Percentiles rank a stretch among this genome's conserved stretches.
phyloP scores from a whole-genome alignment of 2,797 vertebrate species.

The Lutra lutra region DNA sequence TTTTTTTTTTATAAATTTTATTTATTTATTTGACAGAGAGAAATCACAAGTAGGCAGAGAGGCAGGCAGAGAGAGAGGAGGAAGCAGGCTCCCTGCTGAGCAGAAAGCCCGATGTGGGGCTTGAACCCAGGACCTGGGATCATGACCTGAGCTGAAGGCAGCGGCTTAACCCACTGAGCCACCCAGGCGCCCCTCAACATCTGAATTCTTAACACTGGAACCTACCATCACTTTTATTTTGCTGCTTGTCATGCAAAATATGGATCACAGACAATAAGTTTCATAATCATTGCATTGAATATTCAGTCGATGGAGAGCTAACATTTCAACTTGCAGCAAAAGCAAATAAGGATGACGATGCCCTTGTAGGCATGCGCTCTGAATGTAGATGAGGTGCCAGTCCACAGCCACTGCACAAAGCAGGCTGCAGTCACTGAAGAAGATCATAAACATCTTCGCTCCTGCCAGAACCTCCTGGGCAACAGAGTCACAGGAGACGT shows the following conservation, averaged over 20 bases:
- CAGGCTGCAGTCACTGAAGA: constrained; percentile 51
- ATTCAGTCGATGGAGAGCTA: not conserved
- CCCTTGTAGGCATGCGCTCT: not conserved
- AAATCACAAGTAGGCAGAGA: no score
- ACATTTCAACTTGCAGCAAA: constrained; percentile 22
- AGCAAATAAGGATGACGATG: not conserved
- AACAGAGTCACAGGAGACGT: constrained; percentile 57
- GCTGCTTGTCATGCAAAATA: constrained; percentile 26
- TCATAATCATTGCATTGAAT: not conserved
- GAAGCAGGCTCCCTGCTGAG: no score
- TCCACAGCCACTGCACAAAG: not conserved
- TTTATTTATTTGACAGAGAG: no score
- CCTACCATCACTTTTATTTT: not conserved
- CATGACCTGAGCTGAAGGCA: no score
- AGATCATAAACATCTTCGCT: constrained; percentile 66
- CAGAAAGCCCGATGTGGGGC: no score
- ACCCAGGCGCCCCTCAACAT: no score
- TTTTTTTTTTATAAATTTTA: no score
- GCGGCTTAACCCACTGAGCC: no score
- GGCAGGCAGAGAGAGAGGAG: no score
- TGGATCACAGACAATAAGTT: not conserved
- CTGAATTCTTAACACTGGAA: constrained; percentile 49
- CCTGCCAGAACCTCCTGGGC: constrained; percentile 48
- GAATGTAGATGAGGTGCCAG: not conserved
- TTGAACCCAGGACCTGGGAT: no score